Evolutionary conservation across 1,140 invertebrate genomes (phyloP), one percentile per base, ranked within the genome.

Genomic region (Pinna nobilis): DNA sequence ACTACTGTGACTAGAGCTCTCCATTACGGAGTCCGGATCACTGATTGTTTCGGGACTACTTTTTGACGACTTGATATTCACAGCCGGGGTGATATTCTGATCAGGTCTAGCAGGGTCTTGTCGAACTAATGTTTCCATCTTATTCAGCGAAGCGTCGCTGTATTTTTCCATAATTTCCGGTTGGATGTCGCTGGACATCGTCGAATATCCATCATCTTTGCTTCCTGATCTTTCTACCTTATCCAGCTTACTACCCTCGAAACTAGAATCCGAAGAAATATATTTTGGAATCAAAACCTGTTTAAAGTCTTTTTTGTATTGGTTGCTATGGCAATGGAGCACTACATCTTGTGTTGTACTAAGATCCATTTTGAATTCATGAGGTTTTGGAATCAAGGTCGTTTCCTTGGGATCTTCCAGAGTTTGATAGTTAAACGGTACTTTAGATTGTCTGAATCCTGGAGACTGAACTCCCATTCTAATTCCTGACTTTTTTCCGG

Each of bases 151-250:
- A 50, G 39, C 39, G n/a, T 76, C 76, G 23, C 70, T 76, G 50
- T 78, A 84, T 66, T 82, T 84, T 67, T 87, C 84, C 47, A 84
- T 51, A 44, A 76, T 70, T 64, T 84, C 82, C 55, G 84, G 85
- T 59, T 95, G 94, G 2, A 95, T 94, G 84, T 96, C 94, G 80
- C 94, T 95, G 1, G 94, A 95, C 94, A 96, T 96, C 3, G 95
- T 95, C 33, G 94, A 95, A 85, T 96, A 96, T 1, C 94, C 95
- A 88, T 96, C 95, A 88, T 95, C 95, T 76, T 94, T 92, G 74
- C 94, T 94, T 13, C 94, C 94, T 92, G 86, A 85, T 50, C 84
- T 60, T 90, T 75, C 85, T 28, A 83, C 84, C 28, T 78, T 77
- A 28, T 75, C 73, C 49, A 44, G 37, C 39, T 75, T 75, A 18